phyloP scores from a whole-genome alignment of 1,140 invertebrate genomes.

The Cryptotermes secundus region DNA sequence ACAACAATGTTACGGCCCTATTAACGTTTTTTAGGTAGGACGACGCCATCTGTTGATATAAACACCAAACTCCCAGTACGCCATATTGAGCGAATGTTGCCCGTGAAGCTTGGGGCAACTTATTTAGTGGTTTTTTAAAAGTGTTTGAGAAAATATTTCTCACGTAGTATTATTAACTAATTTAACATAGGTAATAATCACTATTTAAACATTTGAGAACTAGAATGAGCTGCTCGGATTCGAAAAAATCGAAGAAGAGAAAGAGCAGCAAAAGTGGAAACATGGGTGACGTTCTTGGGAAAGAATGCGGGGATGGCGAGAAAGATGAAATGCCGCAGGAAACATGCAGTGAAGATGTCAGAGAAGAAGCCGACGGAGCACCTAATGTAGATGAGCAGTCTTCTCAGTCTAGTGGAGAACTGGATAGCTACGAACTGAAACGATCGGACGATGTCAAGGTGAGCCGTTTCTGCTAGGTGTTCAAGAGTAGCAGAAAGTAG shows the following conservation, averaged over 20 bases:
- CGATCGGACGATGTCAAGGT: constrained; percentile 31
- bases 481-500: background rate
- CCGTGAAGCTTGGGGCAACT: constrained; percentile 26
- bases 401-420: constrained; percentile 32
- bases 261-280: constrained; percentile 38
- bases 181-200: constrained; percentile 21
- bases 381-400: constrained; percentile 35
- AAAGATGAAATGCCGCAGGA: constrained; percentile 37
- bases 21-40: background rate
- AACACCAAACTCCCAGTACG: background rate
- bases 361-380: constrained; percentile 37
- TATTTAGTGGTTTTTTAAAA: background rate
- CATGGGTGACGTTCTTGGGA: constrained; percentile 47
- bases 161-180: background rate
- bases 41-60: background rate
- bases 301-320: constrained; percentile 42
- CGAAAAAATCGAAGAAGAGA: constrained; percentile 37
- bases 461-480: background rate
- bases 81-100: constrained; percentile 34
- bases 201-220: constrained; percentile 23
- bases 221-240: constrained; percentile 42
- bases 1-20: too few relatives aligned
- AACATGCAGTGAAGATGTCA: constrained; percentile 34
- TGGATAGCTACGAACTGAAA: constrained; percentile 32
- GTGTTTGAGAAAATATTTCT: constrained; percentile 8